phyloP scores from a whole-genome alignment of 2,797 vertebrate species.

The Poecile montanus region DNA sequence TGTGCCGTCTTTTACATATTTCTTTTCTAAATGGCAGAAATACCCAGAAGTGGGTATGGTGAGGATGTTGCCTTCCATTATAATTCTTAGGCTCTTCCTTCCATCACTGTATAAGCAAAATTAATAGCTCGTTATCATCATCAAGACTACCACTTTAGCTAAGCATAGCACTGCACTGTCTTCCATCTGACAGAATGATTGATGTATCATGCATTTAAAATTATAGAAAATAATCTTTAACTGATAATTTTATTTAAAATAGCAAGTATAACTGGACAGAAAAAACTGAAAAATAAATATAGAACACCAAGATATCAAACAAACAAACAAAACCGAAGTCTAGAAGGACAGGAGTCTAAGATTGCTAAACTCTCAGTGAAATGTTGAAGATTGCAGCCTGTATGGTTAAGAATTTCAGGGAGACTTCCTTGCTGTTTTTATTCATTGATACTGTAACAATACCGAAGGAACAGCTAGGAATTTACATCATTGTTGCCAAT shows the following conservation, averaged over 20 bases:
- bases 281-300: background rate
- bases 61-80: background rate
- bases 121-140: slow-evolving; percentile 11
- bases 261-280: background rate
- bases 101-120: background rate
- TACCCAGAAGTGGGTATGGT: background rate
- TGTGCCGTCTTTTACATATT: background rate
- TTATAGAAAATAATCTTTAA: slow-evolving; percentile 26
- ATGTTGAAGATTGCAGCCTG: background rate
- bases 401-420: background rate
- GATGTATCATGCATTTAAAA: background rate
- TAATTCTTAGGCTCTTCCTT: background rate
- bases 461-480: background rate
- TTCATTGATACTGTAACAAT: background rate
- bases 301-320: background rate
- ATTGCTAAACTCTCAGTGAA: background rate
- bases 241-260: slow-evolving; percentile 4
- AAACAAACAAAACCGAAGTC: background rate
- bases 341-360: background rate
- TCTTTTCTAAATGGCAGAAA: slow-evolving; percentile 22
- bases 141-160: background rate
- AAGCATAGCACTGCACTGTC: background rate
- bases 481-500: background rate
- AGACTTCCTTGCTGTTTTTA: background rate
- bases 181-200: slow-evolving; percentile 34